Base-by-base conservation (phyloP, 1,140 invertebrate genomes). In the Musca vetustissima region DNA sequence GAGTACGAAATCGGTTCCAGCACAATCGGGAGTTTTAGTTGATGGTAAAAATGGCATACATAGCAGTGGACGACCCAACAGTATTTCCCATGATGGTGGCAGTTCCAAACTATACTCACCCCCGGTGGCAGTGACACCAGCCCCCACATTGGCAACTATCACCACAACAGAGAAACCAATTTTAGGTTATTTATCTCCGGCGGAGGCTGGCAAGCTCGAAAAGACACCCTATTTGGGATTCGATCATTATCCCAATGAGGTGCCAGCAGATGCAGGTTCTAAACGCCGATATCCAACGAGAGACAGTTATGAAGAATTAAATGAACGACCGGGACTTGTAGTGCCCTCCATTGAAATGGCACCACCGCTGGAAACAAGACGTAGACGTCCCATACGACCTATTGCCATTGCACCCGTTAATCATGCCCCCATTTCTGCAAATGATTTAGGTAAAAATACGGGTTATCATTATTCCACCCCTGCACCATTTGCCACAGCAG, bases 1-100 rank as follows among this genome's bases (percentile, higher is more conserved):
- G 70, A 85, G 89, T 57, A 88, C 89, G n/a, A 92, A 92, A 77
- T 85, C 88, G 22, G 86, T 85, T 4, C 88, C 90, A 1, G 85
- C 89, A 0, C 87, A 88, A 71, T 85, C 86, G 67, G 90, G 90
- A 47, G 85, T 86, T 48, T 80, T 90, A n/a, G 83, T 87, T 0
- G 85, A 86, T 68, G 87, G 85, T 6, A 75, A 77, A 21, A 71
- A 83, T 19, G 72, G 74, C 1, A 70, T 76, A 13, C 73, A 75
- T 24, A 71, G 32, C 8, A 43, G 36, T 13, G 11, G 36, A 2
- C 67, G 22, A 14, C 17, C 55, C 0, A 64, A 65, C 14, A 70
- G 47, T 43, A 57, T 50, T 6, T 1, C 64, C 25, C 36, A 24
- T 53, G 24, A 67, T 53, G 22, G 19, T 6, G 28, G 8, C 8